Conservation (phyloP, 2,888 invertebrate genomes). For the Dorcus hopei region DNA sequence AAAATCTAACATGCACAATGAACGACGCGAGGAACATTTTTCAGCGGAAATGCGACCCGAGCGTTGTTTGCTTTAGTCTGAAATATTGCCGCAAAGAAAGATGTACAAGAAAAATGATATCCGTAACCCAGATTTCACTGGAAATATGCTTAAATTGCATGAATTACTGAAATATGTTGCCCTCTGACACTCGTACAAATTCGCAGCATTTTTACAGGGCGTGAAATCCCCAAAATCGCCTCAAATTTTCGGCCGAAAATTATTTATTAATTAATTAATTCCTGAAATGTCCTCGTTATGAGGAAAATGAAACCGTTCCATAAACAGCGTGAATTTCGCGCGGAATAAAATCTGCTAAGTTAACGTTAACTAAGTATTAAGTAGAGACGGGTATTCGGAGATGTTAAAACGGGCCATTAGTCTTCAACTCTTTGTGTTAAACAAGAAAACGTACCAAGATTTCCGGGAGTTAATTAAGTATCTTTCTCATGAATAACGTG, state of each 20-base stretch:
- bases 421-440: slow-evolving; percentile 15
- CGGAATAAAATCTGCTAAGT: slow-evolving; percentile 6
- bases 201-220: too few species aligned
- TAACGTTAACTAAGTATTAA: slow-evolving; percentile 10
- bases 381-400: slow-evolving; percentile 7
- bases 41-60: slow-evolving; percentile 43
- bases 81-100: slow-evolving; percentile 45
- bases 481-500: slow-evolving; percentile 26
- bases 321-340: not conserved
- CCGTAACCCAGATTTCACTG: slow-evolving; percentile 38
- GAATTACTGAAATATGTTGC: slow-evolving; percentile 25
- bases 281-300: too few species aligned
- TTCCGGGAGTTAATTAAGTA: slow-evolving; percentile 29
- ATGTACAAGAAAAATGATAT: slow-evolving; percentile 42
- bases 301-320: not conserved
- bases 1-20: slow-evolving; percentile 39
- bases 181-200: slow-evolving; percentile 1
- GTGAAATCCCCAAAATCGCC: too few species aligned
- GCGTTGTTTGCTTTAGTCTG: slow-evolving; percentile 45
- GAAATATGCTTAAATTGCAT: slow-evolving; percentile 38
- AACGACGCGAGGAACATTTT: slow-evolving; percentile 43
- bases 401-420: slow-evolving; percentile 14
- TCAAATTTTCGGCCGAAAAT: too few species aligned
- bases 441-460: slow-evolving; percentile 21
- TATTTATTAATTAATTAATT: too few species aligned